Base-by-base conservation (phyloP, 2,797 vertebrate genomes). In the Stomatorhinus walkeri region DNA sequence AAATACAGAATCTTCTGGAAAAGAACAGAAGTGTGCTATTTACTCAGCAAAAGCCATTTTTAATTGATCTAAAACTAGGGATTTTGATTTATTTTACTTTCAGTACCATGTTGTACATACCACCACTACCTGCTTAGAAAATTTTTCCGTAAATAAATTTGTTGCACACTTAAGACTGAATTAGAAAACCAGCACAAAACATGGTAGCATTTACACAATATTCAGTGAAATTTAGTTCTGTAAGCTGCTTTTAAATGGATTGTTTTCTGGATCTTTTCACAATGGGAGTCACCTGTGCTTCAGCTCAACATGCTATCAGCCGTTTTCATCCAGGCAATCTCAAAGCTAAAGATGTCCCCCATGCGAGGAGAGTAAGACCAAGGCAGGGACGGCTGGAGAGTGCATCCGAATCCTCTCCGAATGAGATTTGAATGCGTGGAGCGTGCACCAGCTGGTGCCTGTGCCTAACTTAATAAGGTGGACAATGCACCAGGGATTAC, bases 371-470 rank as follows among this genome's bases (percentile, higher is more conserved):
- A 46, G 1, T 12, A 46, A 86, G 19, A n/a, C 36, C 40, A 19
- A 28, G 22, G 28, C 52, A 48, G 32, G 43, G 87, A 72, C 8
- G n/a, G 51, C 88, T 64, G 84, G 72, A 36, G 43, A 52, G 79
- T 19, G 49, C 24, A 16, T 68, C 12, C 4, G 24, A 91, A 92
- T 92, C 91, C 91, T 90, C 90, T 92, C 91, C 91, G 81, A 52
- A 40, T 2, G n/a, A 76, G 88, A 92, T 92, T 92, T 90, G 61
- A 14, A 79, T 14, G 43, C 61, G 87, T 90, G 89, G 89, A 56
- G 61, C 10, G 19, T 81, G 84, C 85, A 14, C 36, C 86, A 89
- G 49, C 64, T 61, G 89, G 14, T 1, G 81, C 87, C 76, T 43
- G 22, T 14, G 14, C 72, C 49, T 79, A 68, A 51, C 19, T 46